phyloP scores from a whole-genome alignment of 2,888 invertebrate species.

The Orchesellides sinensis region DNA sequence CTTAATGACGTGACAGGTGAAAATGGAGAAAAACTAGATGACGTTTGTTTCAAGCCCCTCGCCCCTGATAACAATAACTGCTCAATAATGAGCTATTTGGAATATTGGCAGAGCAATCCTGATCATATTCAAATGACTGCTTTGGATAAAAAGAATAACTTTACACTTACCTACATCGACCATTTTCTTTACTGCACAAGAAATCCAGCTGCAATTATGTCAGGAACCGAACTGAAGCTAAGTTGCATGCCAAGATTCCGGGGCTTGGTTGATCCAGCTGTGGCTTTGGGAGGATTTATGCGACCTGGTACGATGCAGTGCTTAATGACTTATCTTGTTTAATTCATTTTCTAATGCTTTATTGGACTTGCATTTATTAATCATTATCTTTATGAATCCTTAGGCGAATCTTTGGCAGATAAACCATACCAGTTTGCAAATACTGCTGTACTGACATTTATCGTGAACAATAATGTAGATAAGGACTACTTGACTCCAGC shows the following conservation, averaged over 20 bases:
- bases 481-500: conserved; percentile 66
- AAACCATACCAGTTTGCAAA: conserved; percentile 70
- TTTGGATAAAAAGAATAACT: not conserved
- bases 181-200: conserved; percentile 84
- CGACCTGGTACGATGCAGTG: conserved; percentile 63
- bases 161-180: conserved; percentile 82
- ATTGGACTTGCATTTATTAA: not conserved
- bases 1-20: conserved; percentile 76
- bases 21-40: conserved; percentile 79
- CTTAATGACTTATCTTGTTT: no score
- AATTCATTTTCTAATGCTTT: not conserved
- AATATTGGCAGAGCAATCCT: conserved; percentile 89
- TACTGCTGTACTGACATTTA: conserved; percentile 72
- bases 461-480: conserved; percentile 70
- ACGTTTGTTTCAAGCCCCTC: conserved; percentile 96
- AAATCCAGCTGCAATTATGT: conserved; percentile 76
- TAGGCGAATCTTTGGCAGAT: conserved; percentile 63
- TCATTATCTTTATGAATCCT: not conserved
- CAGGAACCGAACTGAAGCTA: conserved; percentile 70
- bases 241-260: conserved; percentile 91
- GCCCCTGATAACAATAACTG: conserved; percentile 85
- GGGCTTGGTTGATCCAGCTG: conserved; percentile 94
- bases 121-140: conserved; percentile 78
- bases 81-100: conserved; percentile 92
- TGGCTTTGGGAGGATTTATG: conserved; percentile 94